Conservation (phyloP, 2,113 vertebrate species). For the Pedionomus torquatus region DNA sequence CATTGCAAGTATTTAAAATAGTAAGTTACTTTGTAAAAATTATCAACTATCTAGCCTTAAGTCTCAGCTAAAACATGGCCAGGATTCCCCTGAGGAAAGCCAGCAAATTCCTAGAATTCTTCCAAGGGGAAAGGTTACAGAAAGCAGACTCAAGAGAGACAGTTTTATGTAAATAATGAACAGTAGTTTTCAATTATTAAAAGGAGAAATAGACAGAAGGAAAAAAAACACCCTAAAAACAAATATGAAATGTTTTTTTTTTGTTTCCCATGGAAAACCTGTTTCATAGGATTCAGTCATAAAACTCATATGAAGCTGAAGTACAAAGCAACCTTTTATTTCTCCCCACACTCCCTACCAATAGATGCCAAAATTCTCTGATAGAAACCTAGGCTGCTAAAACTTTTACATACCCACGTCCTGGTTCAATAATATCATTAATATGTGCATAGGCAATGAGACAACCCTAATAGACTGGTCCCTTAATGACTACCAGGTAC, state of each 20-base stretch:
- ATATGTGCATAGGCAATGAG: neutral
- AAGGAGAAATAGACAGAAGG: slow-evolving; percentile 54
- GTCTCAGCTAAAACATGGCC: slow-evolving; percentile 75
- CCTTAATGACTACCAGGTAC: neutral
- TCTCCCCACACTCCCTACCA: neutral
- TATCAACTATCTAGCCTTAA: slow-evolving; percentile 51
- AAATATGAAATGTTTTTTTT: neutral
- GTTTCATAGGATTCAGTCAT: slow-evolving; percentile 52
- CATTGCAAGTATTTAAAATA: slow-evolving; percentile 61
- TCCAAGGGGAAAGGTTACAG: slow-evolving; percentile 80
- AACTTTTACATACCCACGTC: neutral
- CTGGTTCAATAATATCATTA: neutral
- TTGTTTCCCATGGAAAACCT: slow-evolving; percentile 62
- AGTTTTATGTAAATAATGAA: slow-evolving; percentile 80
- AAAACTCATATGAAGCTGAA: slow-evolving; percentile 25
- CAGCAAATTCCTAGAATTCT: slow-evolving; percentile 81
- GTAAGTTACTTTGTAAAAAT: slow-evolving; percentile 15
- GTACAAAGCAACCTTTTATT: slow-evolving; percentile 42
- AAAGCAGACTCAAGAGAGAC: slow-evolving; percentile 73
- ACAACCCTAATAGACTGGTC: neutral
- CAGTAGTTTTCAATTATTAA: slow-evolving; percentile 81
- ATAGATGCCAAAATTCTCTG: neutral
- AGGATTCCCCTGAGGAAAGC: slow-evolving; percentile 73
- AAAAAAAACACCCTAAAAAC: slow-evolving; percentile 44
- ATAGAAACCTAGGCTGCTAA: slow-evolving; percentile 7